Conservation (phyloP, 2,888 invertebrate species). For the Drosophila mulleri region DNA sequence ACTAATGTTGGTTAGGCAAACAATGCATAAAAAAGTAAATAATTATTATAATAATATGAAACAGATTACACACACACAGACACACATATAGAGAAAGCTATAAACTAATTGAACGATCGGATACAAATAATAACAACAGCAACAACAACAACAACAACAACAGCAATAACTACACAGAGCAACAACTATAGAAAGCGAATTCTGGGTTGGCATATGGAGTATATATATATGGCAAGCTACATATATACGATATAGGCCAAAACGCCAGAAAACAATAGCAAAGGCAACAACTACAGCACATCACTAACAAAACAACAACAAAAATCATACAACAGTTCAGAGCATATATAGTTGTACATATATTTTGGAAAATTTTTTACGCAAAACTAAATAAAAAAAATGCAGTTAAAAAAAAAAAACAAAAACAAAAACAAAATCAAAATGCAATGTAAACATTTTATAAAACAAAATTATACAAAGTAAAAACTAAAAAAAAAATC, state of each 20-base stretch:
- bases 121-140: constrained; percentile 54
- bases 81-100: constrained; percentile 49
- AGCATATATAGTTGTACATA: constrained; percentile 72
- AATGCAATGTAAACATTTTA: constrained; percentile 54
- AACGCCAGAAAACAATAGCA: neutral
- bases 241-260: neutral
- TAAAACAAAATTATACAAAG: constrained; percentile 64
- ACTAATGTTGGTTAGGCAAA: constrained; percentile 77
- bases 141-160: constrained; percentile 35
- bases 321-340: constrained; percentile 52
- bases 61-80: neutral
- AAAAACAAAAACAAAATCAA: constrained; percentile 27
- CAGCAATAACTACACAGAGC: constrained; percentile 49
- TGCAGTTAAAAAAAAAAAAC: constrained; percentile 31
- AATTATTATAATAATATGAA: constrained; percentile 53
- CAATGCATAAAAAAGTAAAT: constrained; percentile 41
- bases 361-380: constrained; percentile 82
- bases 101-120: constrained; percentile 69
- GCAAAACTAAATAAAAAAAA: constrained; percentile 46
- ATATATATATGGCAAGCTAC: neutral
- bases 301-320: constrained; percentile 41
- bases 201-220: constrained; percentile 33
- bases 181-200: constrained; percentile 45
- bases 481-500: constrained; percentile 41
- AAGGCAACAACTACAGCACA: constrained; percentile 54